phyloP scores from a whole-genome alignment of 2,797 vertebrate genomes.

The Chaunax sp. region DNA sequence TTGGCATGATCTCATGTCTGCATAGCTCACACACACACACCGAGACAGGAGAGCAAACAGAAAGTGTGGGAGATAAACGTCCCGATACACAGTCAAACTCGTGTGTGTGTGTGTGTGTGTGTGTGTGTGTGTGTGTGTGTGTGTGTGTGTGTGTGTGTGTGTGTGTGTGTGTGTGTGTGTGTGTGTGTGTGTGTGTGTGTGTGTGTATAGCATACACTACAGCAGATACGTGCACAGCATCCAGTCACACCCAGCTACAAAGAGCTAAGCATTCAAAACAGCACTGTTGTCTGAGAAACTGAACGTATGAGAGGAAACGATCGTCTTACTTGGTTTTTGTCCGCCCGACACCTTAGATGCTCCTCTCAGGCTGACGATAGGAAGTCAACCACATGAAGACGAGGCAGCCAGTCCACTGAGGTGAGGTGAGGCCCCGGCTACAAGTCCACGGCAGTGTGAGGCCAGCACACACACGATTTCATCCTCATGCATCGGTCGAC shows the following conservation, averaged over 20 bases:
- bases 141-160: too few relatives aligned
- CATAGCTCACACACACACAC: conserved; percentile 32
- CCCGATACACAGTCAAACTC: conserved; percentile 16
- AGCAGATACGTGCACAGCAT: conserved; percentile 13
- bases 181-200: too few relatives aligned
- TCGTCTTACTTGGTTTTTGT: conserved; percentile 42
- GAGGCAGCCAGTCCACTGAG: conserved; percentile 66
- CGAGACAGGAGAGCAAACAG: conserved; percentile 26
- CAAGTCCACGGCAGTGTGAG: conserved; percentile 27
- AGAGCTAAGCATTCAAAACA: conserved; percentile 1
- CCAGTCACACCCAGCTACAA: conserved; percentile 33
- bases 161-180: too few relatives aligned
- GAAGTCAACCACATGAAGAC: conserved; percentile 46
- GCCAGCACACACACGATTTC: conserved; percentile 45
- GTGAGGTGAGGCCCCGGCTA: conserved; percentile 29
- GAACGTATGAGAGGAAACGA: background rate
- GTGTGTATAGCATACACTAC: conserved; percentile 10
- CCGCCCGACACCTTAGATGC: conserved; percentile 14
- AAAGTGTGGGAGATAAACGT: conserved; percentile 9
- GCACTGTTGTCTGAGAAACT: background rate
- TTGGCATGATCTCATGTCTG: conserved; percentile 68
- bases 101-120: background rate
- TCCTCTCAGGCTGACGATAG: conserved; percentile 55
- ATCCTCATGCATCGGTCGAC: conserved; percentile 65
- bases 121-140: too few relatives aligned